Evolutionary conservation across 2,797 vertebrate species (phyloP).

Genomic region (Bovichtus variegatus): DNA sequence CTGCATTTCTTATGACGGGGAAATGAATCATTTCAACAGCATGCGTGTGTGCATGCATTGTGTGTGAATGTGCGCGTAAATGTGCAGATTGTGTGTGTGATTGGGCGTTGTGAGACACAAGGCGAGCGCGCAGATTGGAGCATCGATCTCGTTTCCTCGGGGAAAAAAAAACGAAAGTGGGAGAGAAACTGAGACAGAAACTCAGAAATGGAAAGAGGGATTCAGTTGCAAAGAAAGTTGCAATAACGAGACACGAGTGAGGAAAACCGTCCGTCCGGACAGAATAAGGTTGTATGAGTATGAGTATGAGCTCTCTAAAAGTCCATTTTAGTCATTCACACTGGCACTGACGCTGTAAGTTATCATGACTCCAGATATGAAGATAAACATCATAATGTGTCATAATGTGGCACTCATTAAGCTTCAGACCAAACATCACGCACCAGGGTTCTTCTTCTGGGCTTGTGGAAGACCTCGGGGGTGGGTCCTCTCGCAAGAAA

Average conservation of each 20-base stretch:
- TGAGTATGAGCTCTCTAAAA: background rate
- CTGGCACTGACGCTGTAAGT: background rate
- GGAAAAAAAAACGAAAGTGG: slow-evolving; percentile 7
- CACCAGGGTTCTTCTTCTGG: too few relatives aligned
- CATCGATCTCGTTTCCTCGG: slow-evolving; percentile 70
- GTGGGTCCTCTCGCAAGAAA: too few relatives aligned
- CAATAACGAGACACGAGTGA: background rate
- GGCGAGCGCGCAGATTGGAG: slow-evolving; percentile 60
- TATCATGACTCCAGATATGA: too few relatives aligned
- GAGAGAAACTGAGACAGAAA: slow-evolving; percentile 30
- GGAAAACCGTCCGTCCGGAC: background rate
- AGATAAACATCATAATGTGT: too few relatives aligned
- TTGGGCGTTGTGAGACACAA: slow-evolving; percentile 64
- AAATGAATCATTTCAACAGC: slow-evolving; percentile 73
- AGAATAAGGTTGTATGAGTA: background rate
- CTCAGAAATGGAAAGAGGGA: slow-evolving; percentile 18
- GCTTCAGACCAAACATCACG: too few relatives aligned
- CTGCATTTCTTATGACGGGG: slow-evolving; percentile 71
- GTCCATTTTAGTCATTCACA: background rate
- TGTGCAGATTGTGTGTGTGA: slow-evolving; percentile 36
- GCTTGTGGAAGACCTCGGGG: too few relatives aligned
- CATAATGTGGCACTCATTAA: too few relatives aligned
- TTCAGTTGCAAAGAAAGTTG: slow-evolving; percentile 9
- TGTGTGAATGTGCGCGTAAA: slow-evolving; percentile 12
- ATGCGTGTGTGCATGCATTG: background rate